Evolutionary conservation across 2,797 vertebrate species (phyloP), one percentile per base, ranked within the genome.

Genomic region (Alca torda): DNA sequence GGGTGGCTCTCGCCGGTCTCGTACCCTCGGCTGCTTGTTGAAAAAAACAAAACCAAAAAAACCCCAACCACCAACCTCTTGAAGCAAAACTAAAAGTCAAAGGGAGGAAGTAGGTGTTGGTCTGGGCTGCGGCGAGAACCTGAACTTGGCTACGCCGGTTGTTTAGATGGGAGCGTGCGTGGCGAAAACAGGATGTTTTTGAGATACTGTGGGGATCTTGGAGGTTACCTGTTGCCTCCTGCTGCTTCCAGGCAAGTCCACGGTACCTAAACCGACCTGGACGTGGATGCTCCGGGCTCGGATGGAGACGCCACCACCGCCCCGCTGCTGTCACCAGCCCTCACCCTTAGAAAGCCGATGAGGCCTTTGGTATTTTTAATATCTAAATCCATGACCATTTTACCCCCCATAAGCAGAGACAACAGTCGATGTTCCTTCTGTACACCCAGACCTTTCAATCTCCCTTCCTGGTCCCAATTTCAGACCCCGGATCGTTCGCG

Each of bases 401-500:
- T 16, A 28, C 24, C n/a, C n/a, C 4, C 17, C 10, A 7, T 28
- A n/a, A 78, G n/a, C 16, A 28, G 13, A 63, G 15, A 24, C 2
- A 6, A 12, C 15, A 2, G 5, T 17, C 51, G 14, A 0, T 24
- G 39, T 25, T 67, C 17, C 17, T 53, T 41, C 75, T 11, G 13
- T 13, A 46, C 41, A 26, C 41, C 33, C 61, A 18, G 1, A 21
- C 30, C 74, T 48, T 48, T 39, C n/a, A 4, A 3, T 20, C 13
- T 25, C 15, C 23, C 48, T 35, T 37, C 33, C 19, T 11, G 9
- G 28, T 5, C 8, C 3, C 2, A 4, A 24, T 17, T 75, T 50
- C 6, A 37, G 48, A 33, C 16, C 43, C 31, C 16, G 1, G 13
- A 9, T 31, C 0, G 1, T 26, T 35, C 0, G 8, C 5, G 4